These are phyloP conservation scores for Sebastes flavidus DNA, from an alignment of 2,797 vertebrate species.

Conservation along the genomic window DNA sequence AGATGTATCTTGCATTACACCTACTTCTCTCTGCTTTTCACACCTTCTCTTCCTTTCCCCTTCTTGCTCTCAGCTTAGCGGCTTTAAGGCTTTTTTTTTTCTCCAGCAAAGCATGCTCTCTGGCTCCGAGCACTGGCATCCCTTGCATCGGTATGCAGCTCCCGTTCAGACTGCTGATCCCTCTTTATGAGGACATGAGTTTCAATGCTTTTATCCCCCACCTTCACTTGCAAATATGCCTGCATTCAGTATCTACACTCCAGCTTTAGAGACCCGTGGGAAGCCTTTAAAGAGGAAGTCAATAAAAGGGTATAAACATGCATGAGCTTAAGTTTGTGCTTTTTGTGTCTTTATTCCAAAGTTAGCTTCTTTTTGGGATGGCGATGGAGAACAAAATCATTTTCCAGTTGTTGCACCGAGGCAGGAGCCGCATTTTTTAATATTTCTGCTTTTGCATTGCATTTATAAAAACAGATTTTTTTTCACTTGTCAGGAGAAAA, in stretches of 20 bases:
- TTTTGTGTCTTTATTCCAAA: constrained; percentile 60
- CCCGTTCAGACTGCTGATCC: constrained; percentile 78
- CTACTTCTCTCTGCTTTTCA: constrained; percentile 29
- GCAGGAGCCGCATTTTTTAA: not conserved
- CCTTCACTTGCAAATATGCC: constrained; percentile 80
- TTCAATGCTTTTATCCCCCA: constrained; percentile 80
- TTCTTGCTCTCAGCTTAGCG: constrained; percentile 68
- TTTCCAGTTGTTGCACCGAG: constrained; percentile 3
- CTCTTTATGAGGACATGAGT: constrained; percentile 84
- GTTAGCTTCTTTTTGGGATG: constrained; percentile 34
- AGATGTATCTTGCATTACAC: constrained; percentile 27
- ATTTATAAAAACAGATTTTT: not conserved
- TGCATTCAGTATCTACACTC: constrained; percentile 74
- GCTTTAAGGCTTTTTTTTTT: constrained; percentile 67
- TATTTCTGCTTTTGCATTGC: not conserved
- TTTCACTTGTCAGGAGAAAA: not conserved
- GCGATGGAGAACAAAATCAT: constrained; percentile 23
- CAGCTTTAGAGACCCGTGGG: constrained; percentile 73
- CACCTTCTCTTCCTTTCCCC: constrained; percentile 47
- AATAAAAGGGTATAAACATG: constrained; percentile 80
- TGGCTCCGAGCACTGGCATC: constrained; percentile 71
- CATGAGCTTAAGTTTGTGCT: constrained; percentile 72
- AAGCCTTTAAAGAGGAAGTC: constrained; percentile 82
- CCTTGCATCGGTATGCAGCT: constrained; percentile 81
- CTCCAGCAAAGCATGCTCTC: constrained; percentile 64